Percentiles rank a stretch among this genome's conserved stretches.
Evolutionary conservation across 2,888 invertebrate genomes (phyloP).

Genomic region (Trissonchulus latispiculum): DNA sequence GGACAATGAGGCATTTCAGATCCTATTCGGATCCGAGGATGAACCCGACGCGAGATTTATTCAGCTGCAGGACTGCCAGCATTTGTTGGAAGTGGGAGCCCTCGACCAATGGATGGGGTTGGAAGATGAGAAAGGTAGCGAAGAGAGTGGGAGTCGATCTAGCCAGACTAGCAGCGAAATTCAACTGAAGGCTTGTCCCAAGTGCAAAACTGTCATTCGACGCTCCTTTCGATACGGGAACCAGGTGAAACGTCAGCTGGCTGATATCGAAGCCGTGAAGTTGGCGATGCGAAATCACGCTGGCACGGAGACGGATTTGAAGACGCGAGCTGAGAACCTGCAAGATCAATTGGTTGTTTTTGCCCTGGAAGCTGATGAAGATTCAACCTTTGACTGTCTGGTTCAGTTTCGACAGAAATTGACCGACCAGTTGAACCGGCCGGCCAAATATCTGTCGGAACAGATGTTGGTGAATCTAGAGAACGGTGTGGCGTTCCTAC

Average conservation of each 20-base stretch:
- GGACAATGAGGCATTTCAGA: constrained; percentile 20
- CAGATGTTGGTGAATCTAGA: no score
- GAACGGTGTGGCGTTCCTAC: no score
- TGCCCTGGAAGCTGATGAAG: no score
- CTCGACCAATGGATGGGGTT: constrained; percentile 28
- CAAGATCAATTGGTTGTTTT: no score
- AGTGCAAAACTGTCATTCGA: constrained; percentile 55
- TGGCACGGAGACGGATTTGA: no score
- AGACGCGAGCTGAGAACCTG: no score
- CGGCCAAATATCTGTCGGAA: no score
- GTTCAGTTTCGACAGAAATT: no score
- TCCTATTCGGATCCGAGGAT: constrained; percentile 51
- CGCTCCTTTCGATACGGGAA: constrained; percentile 55
- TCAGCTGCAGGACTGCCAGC: constrained; percentile 40
- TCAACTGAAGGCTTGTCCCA: constrained; percentile 28
- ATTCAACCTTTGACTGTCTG: no score
- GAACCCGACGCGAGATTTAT: constrained; percentile 50
- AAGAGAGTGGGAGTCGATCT: constrained; percentile 8
- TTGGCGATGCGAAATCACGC: no score
- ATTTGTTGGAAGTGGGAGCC: constrained; percentile 44
- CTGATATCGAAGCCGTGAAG: constrained; percentile 43
- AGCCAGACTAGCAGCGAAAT: constrained; percentile 8
- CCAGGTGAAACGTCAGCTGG: constrained; percentile 47
- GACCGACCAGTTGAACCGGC: no score
- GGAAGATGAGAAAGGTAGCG: no score